These are phyloP conservation scores for Montipora efflorescens DNA, from an alignment of 64 coral and sea anemone species.

Conservation along the genomic window DNA sequence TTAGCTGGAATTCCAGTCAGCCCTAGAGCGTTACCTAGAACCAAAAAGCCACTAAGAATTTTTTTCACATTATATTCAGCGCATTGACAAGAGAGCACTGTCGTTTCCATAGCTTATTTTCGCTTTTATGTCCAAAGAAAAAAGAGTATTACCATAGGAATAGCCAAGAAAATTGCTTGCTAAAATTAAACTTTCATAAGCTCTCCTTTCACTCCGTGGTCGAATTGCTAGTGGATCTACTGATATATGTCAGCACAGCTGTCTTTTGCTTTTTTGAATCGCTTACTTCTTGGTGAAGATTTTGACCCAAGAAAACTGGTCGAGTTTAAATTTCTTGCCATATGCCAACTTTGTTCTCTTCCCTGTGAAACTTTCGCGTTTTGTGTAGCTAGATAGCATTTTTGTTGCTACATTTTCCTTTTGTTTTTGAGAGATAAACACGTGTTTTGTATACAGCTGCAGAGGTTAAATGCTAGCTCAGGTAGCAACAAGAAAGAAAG, in stretches of 20 bases:
- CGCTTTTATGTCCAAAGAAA: background rate
- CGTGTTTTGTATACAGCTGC: conserved; percentile 47
- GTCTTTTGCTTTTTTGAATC: conserved; percentile 33
- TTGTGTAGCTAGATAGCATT: background rate
- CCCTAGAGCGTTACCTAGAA: conserved; percentile 24
- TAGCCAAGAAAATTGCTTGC: conserved; percentile 46
- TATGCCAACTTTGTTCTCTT: background rate
- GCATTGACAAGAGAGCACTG: background rate
- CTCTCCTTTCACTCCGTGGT: conserved; percentile 42
- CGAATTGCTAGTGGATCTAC: conserved; percentile 49
- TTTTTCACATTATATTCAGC: background rate
- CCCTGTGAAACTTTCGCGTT: background rate
- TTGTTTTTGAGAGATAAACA: conserved; percentile 3
- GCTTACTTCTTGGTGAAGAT: background rate
- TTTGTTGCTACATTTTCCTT: conserved; percentile 43
- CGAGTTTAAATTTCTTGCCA: background rate
- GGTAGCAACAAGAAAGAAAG: conserved; percentile 37
- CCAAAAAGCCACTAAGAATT: conserved; percentile 6
- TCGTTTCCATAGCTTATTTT: conserved; percentile 43
- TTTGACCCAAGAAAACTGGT: background rate
- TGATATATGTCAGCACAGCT: conserved; percentile 50
- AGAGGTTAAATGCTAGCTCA: conserved; percentile 17
- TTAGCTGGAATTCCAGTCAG: conserved; percentile 30
- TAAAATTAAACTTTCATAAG: conserved; percentile 65
- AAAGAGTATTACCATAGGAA: conserved; percentile 6